Evolutionary conservation across 2,888 invertebrate genomes (phyloP).

Genomic region (Odiellus spinosus): DNA sequence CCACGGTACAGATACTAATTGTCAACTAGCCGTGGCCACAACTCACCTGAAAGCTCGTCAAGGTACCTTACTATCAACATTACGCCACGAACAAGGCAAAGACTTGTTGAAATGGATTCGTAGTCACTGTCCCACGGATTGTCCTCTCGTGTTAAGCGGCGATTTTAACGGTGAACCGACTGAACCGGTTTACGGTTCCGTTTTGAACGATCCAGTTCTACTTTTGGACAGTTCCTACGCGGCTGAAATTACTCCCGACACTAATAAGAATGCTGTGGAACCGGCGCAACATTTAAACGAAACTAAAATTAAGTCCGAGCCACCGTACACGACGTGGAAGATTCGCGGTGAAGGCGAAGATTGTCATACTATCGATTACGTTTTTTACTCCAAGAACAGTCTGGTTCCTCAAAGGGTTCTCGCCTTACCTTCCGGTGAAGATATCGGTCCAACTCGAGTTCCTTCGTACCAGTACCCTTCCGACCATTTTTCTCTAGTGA

Average conservation of each 20-base stretch:
- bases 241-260: no score
- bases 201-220: conserved; percentile 25
- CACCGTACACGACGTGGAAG: conserved; percentile 60
- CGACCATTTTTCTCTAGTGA: conserved; percentile 53
- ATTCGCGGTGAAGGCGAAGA: conserved; percentile 47
- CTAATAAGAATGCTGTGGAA: no score
- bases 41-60: conserved; percentile 58
- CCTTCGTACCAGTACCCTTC: conserved; percentile 54
- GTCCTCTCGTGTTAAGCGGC: conserved; percentile 48
- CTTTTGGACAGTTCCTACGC: conserved; percentile 29
- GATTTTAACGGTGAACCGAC: conserved; percentile 60
- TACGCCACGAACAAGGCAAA: conserved; percentile 53
- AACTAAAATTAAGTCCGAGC: conserved; percentile 35
- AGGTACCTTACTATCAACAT: conserved; percentile 46
- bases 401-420: conserved; percentile 41
- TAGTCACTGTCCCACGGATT: conserved; percentile 21
- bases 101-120: conserved; percentile 39
- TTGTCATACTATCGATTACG: conserved; percentile 57
- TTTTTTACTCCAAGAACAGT: conserved; percentile 44
- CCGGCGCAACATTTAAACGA: conserved; percentile 13
- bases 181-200: conserved; percentile 49
- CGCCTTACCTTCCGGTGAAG: conserved; percentile 45
- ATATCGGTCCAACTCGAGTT: conserved; percentile 47
- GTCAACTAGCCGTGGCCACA: conserved; percentile 37
- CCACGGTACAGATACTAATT: background rate